phyloP scores from a whole-genome alignment of 2,113 vertebrate genomes.

The Tauraco erythrolophus region DNA sequence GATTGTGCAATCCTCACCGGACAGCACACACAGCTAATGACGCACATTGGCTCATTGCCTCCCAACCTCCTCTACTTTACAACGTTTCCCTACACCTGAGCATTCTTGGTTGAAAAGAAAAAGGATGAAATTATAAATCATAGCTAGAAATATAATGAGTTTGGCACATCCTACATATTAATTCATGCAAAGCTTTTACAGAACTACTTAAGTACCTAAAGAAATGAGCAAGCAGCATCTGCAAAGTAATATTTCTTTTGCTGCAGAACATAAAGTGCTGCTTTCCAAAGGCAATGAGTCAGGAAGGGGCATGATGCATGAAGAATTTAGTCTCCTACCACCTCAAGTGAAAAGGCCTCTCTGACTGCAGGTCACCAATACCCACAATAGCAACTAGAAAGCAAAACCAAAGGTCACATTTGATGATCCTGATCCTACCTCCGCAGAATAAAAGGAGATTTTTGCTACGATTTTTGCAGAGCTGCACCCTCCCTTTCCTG shows the following conservation, averaged over 20 bases:
- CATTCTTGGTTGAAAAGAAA: neutral
- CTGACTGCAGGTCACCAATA: neutral
- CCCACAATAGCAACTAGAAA: neutral
- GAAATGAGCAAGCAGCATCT: constrained; percentile 20
- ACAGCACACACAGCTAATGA: neutral
- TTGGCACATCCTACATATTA: constrained; percentile 32
- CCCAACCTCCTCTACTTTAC: neutral
- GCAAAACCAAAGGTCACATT: neutral
- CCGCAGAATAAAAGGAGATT: neutral
- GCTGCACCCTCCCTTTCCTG: neutral
- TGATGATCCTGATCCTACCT: neutral
- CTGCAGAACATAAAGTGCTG: neutral
- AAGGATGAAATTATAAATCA: constrained; percentile 17
- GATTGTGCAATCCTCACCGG: neutral
- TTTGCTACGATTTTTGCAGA: neutral
- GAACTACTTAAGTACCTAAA: neutral
- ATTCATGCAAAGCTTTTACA: constrained; percentile 2
- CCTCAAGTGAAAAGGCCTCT: neutral
- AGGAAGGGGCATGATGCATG: neutral
- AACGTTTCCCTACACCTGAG: neutral
- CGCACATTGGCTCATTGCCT: neutral
- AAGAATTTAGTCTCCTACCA: neutral
- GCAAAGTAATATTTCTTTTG: constrained; percentile 8
- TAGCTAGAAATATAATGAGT: neutral
- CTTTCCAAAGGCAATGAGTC: neutral